These are phyloP conservation scores for Spongilla lacustris DNA, from an alignment of 37 sponge, comb jelly and placozoan genomes.

Conservation along the genomic window DNA sequence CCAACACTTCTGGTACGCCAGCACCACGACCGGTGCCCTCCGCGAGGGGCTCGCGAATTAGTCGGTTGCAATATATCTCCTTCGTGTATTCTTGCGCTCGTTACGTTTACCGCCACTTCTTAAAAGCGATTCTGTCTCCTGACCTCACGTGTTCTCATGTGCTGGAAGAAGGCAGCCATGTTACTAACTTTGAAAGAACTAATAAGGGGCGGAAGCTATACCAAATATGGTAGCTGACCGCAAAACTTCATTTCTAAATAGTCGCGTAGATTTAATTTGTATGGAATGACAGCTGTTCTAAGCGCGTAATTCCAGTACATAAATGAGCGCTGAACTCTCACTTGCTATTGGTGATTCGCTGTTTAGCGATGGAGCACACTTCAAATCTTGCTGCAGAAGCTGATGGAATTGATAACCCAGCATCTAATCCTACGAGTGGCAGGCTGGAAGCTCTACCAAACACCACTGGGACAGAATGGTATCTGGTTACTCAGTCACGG, in stretches of 20 bases:
- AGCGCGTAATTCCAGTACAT: neutral
- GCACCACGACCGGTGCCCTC: constrained; percentile 15
- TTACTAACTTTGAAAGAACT: constrained; percentile 10
- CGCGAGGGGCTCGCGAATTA: constrained; percentile 3
- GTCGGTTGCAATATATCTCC: neutral
- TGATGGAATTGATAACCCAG: neutral
- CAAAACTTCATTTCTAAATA: neutral
- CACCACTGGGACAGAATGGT: neutral
- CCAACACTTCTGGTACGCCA: neutral
- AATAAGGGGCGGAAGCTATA: neutral
- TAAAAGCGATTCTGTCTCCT: constrained; percentile 75
- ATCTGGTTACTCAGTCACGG: neutral
- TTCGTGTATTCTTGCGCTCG: neutral
- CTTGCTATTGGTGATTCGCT: neutral
- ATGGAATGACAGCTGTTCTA: neutral
- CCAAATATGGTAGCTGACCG: neutral
- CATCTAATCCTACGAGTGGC: neutral
- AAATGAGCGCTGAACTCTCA: neutral
- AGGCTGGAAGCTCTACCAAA: neutral
- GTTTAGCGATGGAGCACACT: neutral
- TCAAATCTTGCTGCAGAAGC: neutral
- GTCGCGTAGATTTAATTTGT: neutral
- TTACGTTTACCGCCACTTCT: constrained; percentile 71
- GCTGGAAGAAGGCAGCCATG: constrained; percentile 77
- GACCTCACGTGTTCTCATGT: constrained; percentile 91